A percentile compares a stretch with the other conserved stretches of the same genome.
phyloP scores from a whole-genome alignment of 1,140 invertebrate species.

The Habropoda laboriosa region DNA sequence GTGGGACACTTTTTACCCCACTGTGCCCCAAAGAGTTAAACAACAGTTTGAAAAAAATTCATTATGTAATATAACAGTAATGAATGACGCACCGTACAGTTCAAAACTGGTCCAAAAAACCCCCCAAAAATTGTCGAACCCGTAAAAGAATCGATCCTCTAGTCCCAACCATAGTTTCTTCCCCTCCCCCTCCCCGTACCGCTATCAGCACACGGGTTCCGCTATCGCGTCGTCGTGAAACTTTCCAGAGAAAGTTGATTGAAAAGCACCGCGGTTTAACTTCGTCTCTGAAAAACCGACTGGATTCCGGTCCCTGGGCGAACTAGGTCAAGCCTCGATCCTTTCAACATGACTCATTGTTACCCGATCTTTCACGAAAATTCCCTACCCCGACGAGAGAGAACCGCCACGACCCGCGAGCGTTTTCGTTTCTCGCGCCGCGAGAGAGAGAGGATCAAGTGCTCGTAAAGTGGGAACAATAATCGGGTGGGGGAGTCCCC shows the following conservation, averaged over 20 bases:
- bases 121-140: neutral
- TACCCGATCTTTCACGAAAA: conserved; percentile 42
- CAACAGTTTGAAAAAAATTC: too few relatives aligned
- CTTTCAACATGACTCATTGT: conserved; percentile 34
- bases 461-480: conserved; percentile 38
- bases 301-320: neutral
- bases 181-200: too few relatives aligned
- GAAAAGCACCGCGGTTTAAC: conserved; percentile 39
- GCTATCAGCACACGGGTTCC: too few relatives aligned
- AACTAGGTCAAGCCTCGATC: conserved; percentile 41
- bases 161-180: neutral
- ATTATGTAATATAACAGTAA: too few relatives aligned
- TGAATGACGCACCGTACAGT: too few relatives aligned
- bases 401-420: too few relatives aligned
- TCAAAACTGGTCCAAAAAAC: too few relatives aligned
- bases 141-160: conserved; percentile 12
- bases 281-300: conserved; percentile 26
- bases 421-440: conserved; percentile 1
- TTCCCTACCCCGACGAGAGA: neutral
- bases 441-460: conserved; percentile 9
- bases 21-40: too few relatives aligned
- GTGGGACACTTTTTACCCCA: too few relatives aligned
- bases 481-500: neutral
- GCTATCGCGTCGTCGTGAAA: too few relatives aligned
- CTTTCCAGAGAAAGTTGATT: conserved; percentile 38